Base-by-base conservation (phyloP, 37 sponge, comb jelly and placozoan genomes). In the Chondrosia reniformis region DNA sequence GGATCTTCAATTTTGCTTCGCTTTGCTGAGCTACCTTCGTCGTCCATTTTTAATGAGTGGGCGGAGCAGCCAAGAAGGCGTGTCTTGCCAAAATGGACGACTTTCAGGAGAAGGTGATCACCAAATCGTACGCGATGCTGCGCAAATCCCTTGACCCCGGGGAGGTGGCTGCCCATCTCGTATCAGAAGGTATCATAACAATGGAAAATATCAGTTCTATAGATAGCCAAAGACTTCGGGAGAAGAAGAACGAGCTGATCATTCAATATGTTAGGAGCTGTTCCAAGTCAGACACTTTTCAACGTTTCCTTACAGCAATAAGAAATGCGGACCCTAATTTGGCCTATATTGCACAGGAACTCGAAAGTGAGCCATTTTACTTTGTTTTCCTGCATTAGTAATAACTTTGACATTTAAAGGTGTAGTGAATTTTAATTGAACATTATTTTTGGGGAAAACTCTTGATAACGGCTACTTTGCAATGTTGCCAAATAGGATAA, bases 1-100 rank as follows among this genome's bases (percentile, higher is more conserved):
- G 78, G 78, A 45, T 84, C 76, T 28, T 89, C 10, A 49, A 49
- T 49, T 19, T n/a, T n/a, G n/a, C n/a, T n/a, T n/a, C n/a, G n/a
- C n/a, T n/a, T n/a, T n/a, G n/a, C n/a, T n/a, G n/a, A n/a, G n/a
- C n/a, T n/a, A n/a, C n/a, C n/a, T n/a, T n/a, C n/a, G n/a, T n/a
- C n/a, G n/a, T n/a, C n/a, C n/a, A n/a, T n/a, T n/a, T n/a, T n/a
- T n/a, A n/a, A n/a, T n/a, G n/a, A n/a, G n/a, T n/a, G n/a, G n/a
- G n/a, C 61, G 15, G 15, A 15, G 15, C 52, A 49, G 15, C 52
- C 52, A 19, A 49, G 52, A 10, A 49, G 15, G 15, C 52, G 52
- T 15, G 15, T 49, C 10, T 15, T 19, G 15, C 10, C 52, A 40
- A 69, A 38, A 69, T 69, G 72, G 41, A 69, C 10, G 43, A 37